Conservation (phyloP, 2,113 vertebrate species). For the Rafetus swinhoei region DNA sequence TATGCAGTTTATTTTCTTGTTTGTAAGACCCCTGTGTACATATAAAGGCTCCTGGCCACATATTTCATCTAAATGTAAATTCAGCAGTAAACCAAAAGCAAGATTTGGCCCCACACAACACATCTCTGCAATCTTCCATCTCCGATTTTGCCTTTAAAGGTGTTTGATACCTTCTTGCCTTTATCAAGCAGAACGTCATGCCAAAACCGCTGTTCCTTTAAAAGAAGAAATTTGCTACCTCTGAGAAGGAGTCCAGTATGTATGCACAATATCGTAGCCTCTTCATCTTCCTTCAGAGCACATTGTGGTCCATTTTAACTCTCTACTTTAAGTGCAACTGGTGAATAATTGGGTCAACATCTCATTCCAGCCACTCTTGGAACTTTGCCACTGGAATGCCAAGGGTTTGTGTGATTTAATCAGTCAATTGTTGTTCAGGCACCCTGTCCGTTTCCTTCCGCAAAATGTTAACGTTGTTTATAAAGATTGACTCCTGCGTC, state of each 20-base stretch:
- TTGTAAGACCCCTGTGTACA: background rate
- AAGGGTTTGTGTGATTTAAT: background rate
- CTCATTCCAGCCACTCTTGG: background rate
- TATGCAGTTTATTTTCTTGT: background rate
- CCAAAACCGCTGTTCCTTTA: background rate
- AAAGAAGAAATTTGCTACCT: background rate
- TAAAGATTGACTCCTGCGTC: background rate
- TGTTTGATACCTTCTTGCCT: background rate
- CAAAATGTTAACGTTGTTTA: background rate
- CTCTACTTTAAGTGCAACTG: background rate
- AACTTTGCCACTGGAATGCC: background rate
- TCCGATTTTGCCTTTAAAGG: background rate
- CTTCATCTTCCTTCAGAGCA: background rate
- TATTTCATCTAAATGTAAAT: background rate
- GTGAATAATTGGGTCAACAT: background rate
- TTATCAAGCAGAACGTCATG: background rate
- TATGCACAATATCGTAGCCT: background rate
- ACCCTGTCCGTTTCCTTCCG: background rate
- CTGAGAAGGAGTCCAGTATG: background rate
- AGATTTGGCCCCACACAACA: background rate
- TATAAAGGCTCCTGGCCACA: background rate
- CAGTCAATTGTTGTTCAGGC: background rate
- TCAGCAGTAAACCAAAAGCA: background rate
- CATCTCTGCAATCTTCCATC: background rate
- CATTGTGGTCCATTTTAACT: background rate